These are phyloP conservation scores for Gobio occitaniae DNA, from an alignment of 2,797 vertebrate genomes.

Conservation along the genomic window DNA sequence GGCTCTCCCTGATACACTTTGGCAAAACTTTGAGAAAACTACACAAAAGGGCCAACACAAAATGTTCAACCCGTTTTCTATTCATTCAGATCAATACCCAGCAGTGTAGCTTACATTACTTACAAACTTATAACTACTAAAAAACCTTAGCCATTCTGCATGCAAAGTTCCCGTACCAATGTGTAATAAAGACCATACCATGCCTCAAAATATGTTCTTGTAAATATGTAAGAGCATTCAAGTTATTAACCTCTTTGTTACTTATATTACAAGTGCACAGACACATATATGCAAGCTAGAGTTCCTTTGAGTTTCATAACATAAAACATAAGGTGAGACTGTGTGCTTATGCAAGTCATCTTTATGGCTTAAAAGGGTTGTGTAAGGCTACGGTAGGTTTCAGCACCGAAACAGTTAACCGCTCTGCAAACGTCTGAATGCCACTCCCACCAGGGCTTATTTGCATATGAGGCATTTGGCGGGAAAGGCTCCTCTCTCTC, in stretches of 20 bases:
- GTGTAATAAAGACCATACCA: not conserved
- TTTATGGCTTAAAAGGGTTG: not conserved
- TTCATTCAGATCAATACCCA: not conserved
- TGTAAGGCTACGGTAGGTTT: not conserved
- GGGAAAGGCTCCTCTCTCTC: conserved; percentile 59
- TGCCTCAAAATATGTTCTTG: not conserved
- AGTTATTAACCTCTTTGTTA: not conserved
- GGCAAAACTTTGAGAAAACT: not conserved
- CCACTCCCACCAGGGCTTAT: conserved; percentile 51
- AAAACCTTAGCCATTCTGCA: not conserved
- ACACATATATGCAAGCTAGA: not conserved
- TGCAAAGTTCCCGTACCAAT: not conserved
- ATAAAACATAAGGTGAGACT: not conserved
- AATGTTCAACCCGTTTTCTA: not conserved
- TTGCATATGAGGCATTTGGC: conserved; percentile 67
- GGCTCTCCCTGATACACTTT: not conserved
- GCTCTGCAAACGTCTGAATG: not conserved
- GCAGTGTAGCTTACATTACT: not conserved
- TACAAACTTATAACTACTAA: not conserved
- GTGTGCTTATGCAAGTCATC: conserved; percentile 15
- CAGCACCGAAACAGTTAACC: conserved; percentile 63
- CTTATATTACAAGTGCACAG: not conserved
- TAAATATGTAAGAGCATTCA: not conserved
- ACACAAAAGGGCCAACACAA: not conserved
- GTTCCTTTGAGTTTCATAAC: conserved; percentile 20